Percentiles rank a stretch among this genome's conserved stretches.
These are phyloP conservation scores for Otolemur crassicaudatus DNA, from an alignment of 2,797 vertebrate genomes.

Conservation along the genomic window DNA sequence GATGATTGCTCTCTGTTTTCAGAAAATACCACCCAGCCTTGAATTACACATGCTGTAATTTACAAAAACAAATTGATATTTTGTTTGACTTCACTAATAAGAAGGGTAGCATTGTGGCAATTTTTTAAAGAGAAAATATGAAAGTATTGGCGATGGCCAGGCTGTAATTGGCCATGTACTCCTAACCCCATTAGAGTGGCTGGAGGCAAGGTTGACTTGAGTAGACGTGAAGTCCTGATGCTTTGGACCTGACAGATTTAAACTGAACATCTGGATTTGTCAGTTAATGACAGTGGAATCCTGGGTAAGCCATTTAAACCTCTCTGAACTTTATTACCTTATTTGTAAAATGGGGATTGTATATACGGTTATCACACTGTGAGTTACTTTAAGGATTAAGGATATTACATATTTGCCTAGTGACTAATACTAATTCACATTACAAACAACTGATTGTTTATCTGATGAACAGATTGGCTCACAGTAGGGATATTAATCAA, in stretches of 20 bases:
- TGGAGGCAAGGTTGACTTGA: neutral
- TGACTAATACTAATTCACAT: neutral
- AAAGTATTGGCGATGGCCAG: neutral
- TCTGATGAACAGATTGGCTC: neutral
- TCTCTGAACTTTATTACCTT: conserved; percentile 39
- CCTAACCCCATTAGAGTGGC: neutral
- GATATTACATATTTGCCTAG: neutral
- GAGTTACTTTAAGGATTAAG: conserved; percentile 42
- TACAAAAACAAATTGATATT: conserved; percentile 37
- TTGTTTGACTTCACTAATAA: conserved; percentile 29
- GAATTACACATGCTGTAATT: conserved; percentile 38
- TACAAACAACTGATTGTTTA: neutral
- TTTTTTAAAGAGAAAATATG: conserved; percentile 12
- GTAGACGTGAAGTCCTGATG: neutral
- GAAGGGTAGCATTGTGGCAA: neutral
- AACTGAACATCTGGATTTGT: neutral
- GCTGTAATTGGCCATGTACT: neutral
- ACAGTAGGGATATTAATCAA: neutral
- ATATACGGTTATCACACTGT: neutral
- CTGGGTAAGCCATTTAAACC: neutral
- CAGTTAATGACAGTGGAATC: neutral
- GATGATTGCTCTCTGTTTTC: conserved; percentile 60
- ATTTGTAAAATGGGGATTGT: conserved; percentile 44
- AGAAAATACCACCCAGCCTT: conserved; percentile 73
- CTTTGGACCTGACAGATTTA: conserved; percentile 29